Evolutionary conservation across 2,113 vertebrate species (phyloP), one percentile per base, ranked within the genome.

Genomic region (Hyla sarda): DNA sequence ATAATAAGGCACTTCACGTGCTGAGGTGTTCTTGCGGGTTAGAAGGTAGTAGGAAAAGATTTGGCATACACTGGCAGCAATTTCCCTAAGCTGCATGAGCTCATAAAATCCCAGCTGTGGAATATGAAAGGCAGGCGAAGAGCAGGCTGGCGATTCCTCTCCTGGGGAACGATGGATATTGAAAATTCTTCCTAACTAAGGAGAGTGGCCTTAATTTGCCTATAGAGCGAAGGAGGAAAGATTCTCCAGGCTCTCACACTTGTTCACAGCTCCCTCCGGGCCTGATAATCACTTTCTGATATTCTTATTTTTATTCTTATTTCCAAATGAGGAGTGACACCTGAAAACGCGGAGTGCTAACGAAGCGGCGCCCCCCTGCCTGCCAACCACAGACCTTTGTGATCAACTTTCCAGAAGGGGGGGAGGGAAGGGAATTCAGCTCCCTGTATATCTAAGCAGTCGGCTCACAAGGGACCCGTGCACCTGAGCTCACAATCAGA

Each of bases 61-160:
- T 96, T 95, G 95, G 93, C 93, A 95, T 96, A 93, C 93, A 93
- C 95, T 96, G 95, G 92, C 94, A 96, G 94, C 93, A 96, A 96
- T 97, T 96, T 97, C 94, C 94, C 94, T 93, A 93, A 96, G 90
- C 95, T 95, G 94, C 93, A 93, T 95, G 95, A 96, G 94, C 93
- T 93, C 91, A 90, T 92, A 94, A 93, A 93, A 90, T 93, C 93
- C 95, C 96, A 96, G 96, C 95, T 97, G 95, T 95, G 95, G 94
- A 92, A 95, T 95, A 95, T 92, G 69, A 86, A 86, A 82, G 32
- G 92, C 91, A 94, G 93, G 87, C 89, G 90, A 81, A 72, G 91
- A 89, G 87, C 88, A 92, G 90, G 92, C 93, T 89, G 90, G 90
- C 93, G 87, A 88, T 91, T 86, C 90, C 90, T 94, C 93, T 95